Evolutionary conservation across 2,888 invertebrate genomes (phyloP), one percentile per base, ranked within the genome.

Genomic region (Steromphala cineraria): DNA sequence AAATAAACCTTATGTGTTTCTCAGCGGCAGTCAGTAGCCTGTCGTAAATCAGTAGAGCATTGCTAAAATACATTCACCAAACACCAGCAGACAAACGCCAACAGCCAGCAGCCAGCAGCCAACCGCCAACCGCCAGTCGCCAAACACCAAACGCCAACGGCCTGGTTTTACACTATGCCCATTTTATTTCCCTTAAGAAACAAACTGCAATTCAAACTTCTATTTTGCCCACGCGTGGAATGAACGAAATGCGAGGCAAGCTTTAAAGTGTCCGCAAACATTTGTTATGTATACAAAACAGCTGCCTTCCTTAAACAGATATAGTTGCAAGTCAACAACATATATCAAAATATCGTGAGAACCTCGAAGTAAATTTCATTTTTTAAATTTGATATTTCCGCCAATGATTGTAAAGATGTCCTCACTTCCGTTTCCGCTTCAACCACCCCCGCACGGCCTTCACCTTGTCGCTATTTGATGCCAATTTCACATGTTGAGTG

Each of bases 361-460:
- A 62, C 62, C 28, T 62, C 15, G 28, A 15, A 62, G 62, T 24
- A 28, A 62, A 62, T 28, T 62, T 21, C 62, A 62, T 62, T 62
- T 62, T 62, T 62, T 62, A 28, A 62, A 62, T 62, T 62, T n/a
- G 62, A 62, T 62, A 62, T 62, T 62, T 62, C 62, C 62, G 62
- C 62, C 62, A 62, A 62, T 62, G 62, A 62, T 62, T 28, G 62
- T 62, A 62, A 62, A 62, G 62, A 62, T 62, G 62, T 62, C 62
- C 17, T 62, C 62, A 17, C 62, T 62, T 62, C 62, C 62, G 62
- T 62, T 62, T 62, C 62, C 62, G 62, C 62, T 28, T 28, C 62
- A 62, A 62, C 62, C 62, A 62, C 62, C 62, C 62, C 62, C 62
- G 62, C 62, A 62, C 4, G 28, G 10, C 62, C 62, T 62, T 62